Evolutionary conservation across 2,888 invertebrate species (phyloP).

Genomic region (Podotricha telesiphe): DNA sequence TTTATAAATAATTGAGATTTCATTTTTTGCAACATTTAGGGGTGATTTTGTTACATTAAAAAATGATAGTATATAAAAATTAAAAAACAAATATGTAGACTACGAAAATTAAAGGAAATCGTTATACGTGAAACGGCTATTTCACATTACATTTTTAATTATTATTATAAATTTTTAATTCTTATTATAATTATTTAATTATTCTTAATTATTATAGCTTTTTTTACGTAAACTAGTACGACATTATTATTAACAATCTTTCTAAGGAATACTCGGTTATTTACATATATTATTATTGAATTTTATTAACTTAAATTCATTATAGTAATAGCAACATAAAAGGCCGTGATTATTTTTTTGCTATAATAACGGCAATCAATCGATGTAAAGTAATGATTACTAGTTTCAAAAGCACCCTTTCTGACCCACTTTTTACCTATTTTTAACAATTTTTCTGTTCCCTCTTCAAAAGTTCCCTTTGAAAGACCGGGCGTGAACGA

Average conservation of each 20-base stretch:
- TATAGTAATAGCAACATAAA: constrained; percentile 34
- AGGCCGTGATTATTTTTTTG: constrained; percentile 35
- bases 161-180: no score
- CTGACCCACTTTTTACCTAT: constrained; percentile 83
- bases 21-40: constrained; percentile 63
- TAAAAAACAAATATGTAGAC: neutral
- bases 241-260: no score
- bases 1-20: constrained; percentile 83
- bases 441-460: constrained; percentile 78
- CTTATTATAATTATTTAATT: no score
- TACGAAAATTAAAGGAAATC: neutral
- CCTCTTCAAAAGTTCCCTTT: constrained; percentile 79
- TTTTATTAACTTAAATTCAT: constrained; percentile 18
- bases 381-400: constrained; percentile 80
- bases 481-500: constrained; percentile 83
- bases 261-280: neutral
- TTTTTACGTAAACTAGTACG: no score
- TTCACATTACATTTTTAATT: no score
- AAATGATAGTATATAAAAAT: constrained; percentile 17
- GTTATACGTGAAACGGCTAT: neutral
- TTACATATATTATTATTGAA: neutral
- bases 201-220: no score
- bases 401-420: constrained; percentile 82
- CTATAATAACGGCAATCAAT: constrained; percentile 82
- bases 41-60: constrained; percentile 43